Base-by-base conservation (phyloP, 2,888 invertebrate species). In the Dendrolimus houi region DNA sequence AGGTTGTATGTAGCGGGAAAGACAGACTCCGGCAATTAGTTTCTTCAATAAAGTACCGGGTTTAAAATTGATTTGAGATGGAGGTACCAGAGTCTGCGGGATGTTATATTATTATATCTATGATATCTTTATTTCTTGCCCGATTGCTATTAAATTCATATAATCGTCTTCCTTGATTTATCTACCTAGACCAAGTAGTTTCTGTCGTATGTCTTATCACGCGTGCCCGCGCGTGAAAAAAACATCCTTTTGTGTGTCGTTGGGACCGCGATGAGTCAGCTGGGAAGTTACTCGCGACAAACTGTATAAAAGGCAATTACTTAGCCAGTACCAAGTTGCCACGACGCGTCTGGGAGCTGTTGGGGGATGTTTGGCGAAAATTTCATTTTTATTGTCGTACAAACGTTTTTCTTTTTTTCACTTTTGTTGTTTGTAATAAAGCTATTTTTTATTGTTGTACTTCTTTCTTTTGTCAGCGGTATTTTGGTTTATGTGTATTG, bases 261-360 rank as follows among this genome's bases (percentile, higher is more conserved):
- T 67, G 66, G 63, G 64, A 67, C 59, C 67, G 64, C 62, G 69
- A 69, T 81, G 80, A 83, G 72, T 85, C 80, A 79, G 77, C 73
- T 60, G 68, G 69, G 67, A 75, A 79, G 76, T 80, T 76, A 70
- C 61, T 72, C 62, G 71, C 75, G 78, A 77, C 77, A 68, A 76
- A 79, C 79, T 81, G 74, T 79, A 80, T 79, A 80, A 79, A 81
- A 77, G 82, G 75, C 81, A 81, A 85, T 85, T 83, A 84, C 83
- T 84, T 81, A 79, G 80, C 72, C 72, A 70, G 68, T 74, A 70
- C 68, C 64, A 76, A 77, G 74, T 80, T 78, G 67, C 68, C 72
- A 73, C 74, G 74, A 68, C 67, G 68, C 78, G 72, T 65, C 70
- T 62, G 76, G 74, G 78, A 74, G 61, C 69, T 63, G 71, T 76